Base-by-base conservation (phyloP, 2,113 vertebrate species). In the Electrona antarctica region DNA sequence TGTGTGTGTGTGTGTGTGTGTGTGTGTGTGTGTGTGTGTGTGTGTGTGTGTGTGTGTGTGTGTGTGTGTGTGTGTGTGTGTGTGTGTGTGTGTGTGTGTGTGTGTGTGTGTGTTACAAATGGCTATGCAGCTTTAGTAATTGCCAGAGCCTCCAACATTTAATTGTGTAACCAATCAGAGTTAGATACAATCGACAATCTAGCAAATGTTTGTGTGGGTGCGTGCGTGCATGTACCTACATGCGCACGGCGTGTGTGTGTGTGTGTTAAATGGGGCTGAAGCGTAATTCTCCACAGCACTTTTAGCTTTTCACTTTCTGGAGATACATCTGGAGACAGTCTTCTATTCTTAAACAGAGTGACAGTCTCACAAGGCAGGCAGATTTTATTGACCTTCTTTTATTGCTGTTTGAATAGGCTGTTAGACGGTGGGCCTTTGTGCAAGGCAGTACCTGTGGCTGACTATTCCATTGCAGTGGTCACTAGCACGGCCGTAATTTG, bases 271-370 rank as follows among this genome's bases (percentile, higher is more conserved):
- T 80, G 71, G 81, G 82, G 76, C 81, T 87, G 64, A 81, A 75
- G 69, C 66, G 80, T 78, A 85, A 69, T 78, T 88, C 83, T 83
- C 60, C 78, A 83, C 84, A 85, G 78, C 83, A 67, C 76, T 77
- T 76, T 83, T 71, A 85, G 81, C 60, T 76, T 76, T 58, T 60
- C 62, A 70, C 77, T 82, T 73, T 64, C 73, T 0, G 15, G 13
- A 2, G 33, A 41, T 6, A 41, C 33, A 41, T 41, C 47, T 60
- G 49, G 21, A 48, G 45, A 67, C 56, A 64, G 73, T 72, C n/a
- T 67, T 74, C 69, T 77, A 71, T 83, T 72, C 78, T 67, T 74
- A 67, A 56, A 45, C 60, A 14, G 21, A n/a, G 2, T 28, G 29
- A 15, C 60, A 54, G 63, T 66, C 28, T 66, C 46, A 61, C 0